Base-by-base conservation (phyloP, 2,113 vertebrate species). In the Rhinoptilus africanus region DNA sequence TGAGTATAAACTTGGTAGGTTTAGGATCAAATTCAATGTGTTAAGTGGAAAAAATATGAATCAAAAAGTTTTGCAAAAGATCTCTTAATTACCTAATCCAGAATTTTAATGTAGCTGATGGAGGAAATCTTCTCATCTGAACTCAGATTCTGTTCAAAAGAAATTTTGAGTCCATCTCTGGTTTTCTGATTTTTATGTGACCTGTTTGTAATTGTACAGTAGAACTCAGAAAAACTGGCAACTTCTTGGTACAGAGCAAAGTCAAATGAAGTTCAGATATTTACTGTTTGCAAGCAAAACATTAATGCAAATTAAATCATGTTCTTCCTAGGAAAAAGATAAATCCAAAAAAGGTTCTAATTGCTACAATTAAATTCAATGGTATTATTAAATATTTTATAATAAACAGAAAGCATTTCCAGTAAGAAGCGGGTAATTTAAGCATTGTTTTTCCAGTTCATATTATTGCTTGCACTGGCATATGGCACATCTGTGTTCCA, bases 201-300 rank as follows among this genome's bases (percentile, higher is more conserved):
- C 21, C 37, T 81, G 14, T 81, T 91, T 78, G 47, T 35, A 56
- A 84, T 22, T 41, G 60, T 71, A 77, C 21, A 32, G 20, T 57
- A 84, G 41, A 90, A 64, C 27, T 77, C 26, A 91, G 43, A 15
- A 92, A 88, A 85, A 14, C 8, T 34, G 63, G 48, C 23, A 82
- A 34, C 23, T 85, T 48, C 57, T 75, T 67, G 24, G 14, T 78
- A 89, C 15, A 87, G 27, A 88, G 30, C 12, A 77, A 45, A 93
- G 75, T 41, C 72, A 93, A 94, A 93, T 84, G 60, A 93, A 86
- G 18, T 87, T 91, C 79, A 92, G 91, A 92, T 89, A 93, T 91
- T 91, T 95, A 80, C 39, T 71, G 20, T 86, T 92, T 83, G 32
- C 10, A 88, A 93, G 41, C 15, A 90, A 88, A 94, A 86, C 4